Conservation (phyloP, 2,113 vertebrate genomes). For the Chamaetylas fuelleborni region DNA sequence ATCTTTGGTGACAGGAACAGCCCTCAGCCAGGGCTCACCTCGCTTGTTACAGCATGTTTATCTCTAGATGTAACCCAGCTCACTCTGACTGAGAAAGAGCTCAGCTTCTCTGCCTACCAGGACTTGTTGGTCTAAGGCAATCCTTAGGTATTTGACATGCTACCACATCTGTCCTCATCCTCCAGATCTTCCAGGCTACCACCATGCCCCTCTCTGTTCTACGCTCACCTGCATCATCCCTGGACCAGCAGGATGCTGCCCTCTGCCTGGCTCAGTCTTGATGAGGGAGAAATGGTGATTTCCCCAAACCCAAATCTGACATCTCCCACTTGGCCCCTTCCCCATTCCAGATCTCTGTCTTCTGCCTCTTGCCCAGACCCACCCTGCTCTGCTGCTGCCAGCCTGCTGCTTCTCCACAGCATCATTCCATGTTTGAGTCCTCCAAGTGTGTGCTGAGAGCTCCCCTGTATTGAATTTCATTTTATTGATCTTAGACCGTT, state of each 20-base stretch:
- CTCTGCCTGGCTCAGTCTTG: background rate
- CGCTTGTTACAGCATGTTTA: background rate
- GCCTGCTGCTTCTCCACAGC: background rate
- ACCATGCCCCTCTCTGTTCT: background rate
- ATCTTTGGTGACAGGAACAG: background rate
- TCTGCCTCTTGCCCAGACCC: accelerated
- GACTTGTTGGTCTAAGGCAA: background rate
- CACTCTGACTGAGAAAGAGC: background rate
- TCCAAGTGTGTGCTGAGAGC: background rate
- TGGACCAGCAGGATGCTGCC: accelerated
- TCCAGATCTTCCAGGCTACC: background rate
- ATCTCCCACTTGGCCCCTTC: background rate
- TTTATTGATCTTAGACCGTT: background rate
- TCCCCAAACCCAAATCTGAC: background rate
- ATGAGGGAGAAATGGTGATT: background rate
- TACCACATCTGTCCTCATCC: background rate
- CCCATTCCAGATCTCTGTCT: background rate
- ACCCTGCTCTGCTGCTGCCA: background rate
- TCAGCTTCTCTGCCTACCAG: background rate
- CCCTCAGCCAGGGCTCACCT: background rate
- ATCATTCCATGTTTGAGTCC: background rate
- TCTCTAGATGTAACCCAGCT: background rate
- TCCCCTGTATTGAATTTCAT: background rate
- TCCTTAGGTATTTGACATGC: background rate
- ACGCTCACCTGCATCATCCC: background rate